Conservation (phyloP, 2,113 vertebrate species). For the Ptilonorhynchus violaceus region DNA sequence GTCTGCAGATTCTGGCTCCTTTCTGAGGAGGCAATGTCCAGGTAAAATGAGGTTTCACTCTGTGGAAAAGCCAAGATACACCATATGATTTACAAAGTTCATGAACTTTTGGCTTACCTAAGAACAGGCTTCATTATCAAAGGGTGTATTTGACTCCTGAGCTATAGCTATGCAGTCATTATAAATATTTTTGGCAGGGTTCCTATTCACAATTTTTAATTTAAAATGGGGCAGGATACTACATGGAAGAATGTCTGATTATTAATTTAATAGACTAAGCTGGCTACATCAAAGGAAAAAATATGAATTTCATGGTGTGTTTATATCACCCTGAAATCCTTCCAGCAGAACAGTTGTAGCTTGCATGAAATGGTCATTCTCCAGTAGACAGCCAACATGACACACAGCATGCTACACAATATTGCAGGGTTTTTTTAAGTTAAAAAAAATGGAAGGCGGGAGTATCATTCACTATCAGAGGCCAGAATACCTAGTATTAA, state of each 20-base stretch:
- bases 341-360: conserved; percentile 1
- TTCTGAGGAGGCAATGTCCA: not conserved
- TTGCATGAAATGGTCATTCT: not conserved
- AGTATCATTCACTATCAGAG: not conserved
- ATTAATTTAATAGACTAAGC: not conserved
- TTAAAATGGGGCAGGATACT: not conserved
- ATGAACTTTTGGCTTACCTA: not conserved
- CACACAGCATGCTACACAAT: not conserved
- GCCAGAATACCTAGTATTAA: not conserved
- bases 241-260: not conserved
- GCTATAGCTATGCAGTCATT: not conserved
- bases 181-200: not conserved
- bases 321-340: not conserved
- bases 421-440: not conserved
- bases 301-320: not conserved
- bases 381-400: not conserved
- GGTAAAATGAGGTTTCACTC: not conserved
- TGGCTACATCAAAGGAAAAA: not conserved
- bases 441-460: not conserved
- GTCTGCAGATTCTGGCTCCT: not conserved
- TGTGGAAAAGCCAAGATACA: not conserved
- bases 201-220: not conserved
- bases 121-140: not conserved
- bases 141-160: not conserved
- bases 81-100: not conserved